Conservation (phyloP, 2,113 vertebrate genomes). For the Clupea harengus region DNA sequence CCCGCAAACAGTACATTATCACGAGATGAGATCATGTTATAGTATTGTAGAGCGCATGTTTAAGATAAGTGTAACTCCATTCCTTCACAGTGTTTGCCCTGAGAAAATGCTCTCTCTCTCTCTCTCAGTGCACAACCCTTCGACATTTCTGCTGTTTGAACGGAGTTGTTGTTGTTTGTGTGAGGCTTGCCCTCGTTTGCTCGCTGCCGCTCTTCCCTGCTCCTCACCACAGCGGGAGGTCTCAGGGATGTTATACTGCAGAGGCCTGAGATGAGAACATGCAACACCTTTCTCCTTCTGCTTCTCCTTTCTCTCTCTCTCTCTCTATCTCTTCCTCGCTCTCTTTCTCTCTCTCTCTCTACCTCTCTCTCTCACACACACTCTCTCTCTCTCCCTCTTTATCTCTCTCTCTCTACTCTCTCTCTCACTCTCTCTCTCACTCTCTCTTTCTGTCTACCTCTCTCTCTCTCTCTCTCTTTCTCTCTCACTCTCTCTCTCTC, state of each 20-base stretch:
- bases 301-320: not conserved
- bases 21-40: not conserved
- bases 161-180: not conserved
- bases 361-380: not conserved
- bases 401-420: not conserved
- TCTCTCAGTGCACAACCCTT: not conserved
- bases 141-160: not conserved
- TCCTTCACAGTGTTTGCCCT: not conserved
- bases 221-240: not conserved
- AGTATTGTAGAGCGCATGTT: not conserved
- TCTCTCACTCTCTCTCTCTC: not conserved
- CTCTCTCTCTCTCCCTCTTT: too few relatives aligned
- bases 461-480: too few relatives aligned
- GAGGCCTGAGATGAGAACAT: not conserved
- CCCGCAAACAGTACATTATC: too few relatives aligned
- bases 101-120: not conserved
- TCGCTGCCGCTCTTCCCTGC: not conserved
- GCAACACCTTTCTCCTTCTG: not conserved
- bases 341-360: too few relatives aligned
- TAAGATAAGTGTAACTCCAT: not conserved
- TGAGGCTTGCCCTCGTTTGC: not conserved
- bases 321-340: not conserved
- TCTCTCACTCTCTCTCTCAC: not conserved
- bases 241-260: not conserved
- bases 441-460: not conserved